Base-by-base conservation (phyloP, 2,113 vertebrate genomes). In the Camelus dromedarius region DNA sequence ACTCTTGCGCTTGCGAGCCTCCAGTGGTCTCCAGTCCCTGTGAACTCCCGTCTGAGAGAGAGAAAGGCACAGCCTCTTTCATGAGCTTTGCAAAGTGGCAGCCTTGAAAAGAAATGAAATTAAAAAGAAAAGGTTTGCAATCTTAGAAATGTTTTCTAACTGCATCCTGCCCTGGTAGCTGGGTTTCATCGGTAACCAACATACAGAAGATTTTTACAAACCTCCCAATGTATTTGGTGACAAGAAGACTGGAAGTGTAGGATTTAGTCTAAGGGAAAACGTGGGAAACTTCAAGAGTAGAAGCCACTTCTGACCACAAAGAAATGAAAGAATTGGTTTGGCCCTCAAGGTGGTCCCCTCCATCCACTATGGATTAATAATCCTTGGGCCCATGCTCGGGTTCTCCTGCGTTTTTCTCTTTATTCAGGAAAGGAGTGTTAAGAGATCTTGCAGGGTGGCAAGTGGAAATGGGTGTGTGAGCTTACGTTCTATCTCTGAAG, bases 21-120 rank as follows among this genome's bases (percentile, higher is more conserved):
- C 42, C 38, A 15, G 6, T 35, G n/a, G 12, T 38, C 66, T 66
- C 60, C 58, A 11, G 6, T 67, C 35, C 79, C 16, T 26, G 8
- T 18, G 3, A 38, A 2, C 30, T 62, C 19, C 30, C 1, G 0
- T 3, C 5, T 66, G 8, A 28, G 19, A 56, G 1, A 80, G 5
- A 86, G n/a, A 79, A 81, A 76, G 16, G 2, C 8, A 91, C 2
- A 13, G 0, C 5, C 81, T 9, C n/a, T 46, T 22, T 18, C 9
- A 30, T 19, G 46, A 84, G 13, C 19, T 84, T 80, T 70, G 19
- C 15, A 50, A 80, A 93, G 28, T 28, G 16, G 4, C 48, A 90
- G 9, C 6, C 69, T 64, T 66, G 12, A 5, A n/a, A 70, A 82
- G 10, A n/a, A 94, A 12, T 9, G 50, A 70, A 67, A 87, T 38